These are phyloP conservation scores for Heliconius cydno DNA, from an alignment of 2,888 invertebrate genomes.

Conservation along the genomic window DNA sequence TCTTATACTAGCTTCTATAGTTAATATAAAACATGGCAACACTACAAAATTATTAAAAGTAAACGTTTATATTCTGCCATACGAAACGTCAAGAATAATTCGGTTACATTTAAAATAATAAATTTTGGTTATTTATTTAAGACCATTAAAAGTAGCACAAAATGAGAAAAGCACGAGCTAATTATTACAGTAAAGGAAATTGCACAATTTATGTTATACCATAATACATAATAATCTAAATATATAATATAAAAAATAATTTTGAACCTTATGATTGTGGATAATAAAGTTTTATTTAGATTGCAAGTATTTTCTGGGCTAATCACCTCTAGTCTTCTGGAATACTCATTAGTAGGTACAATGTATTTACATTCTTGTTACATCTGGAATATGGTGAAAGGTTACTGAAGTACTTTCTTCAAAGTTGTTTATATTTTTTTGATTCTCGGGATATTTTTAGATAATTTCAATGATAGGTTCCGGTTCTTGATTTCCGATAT, in stretches of 20 bases:
- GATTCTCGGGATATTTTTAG: background rate
- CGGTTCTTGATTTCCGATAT: background rate
- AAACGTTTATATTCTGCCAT: background rate
- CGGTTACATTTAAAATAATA: slow-evolving; percentile 21
- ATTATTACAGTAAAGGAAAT: slow-evolving; percentile 49
- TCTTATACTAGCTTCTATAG: background rate
- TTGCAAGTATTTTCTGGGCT: slow-evolving; percentile 34
- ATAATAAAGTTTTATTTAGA: slow-evolving; percentile 28
- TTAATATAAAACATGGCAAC: background rate
- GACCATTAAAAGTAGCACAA: slow-evolving; percentile 34
- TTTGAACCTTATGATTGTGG: slow-evolving; percentile 22
- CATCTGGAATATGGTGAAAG: slow-evolving; percentile 15
- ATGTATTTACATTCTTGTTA: slow-evolving; percentile 41
- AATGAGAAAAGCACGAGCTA: slow-evolving; percentile 44
- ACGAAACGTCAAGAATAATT: slow-evolving; percentile 8
- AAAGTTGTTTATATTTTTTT: background rate
- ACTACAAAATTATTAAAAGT: background rate
- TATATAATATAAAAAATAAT: slow-evolving; percentile 25
- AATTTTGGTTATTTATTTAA: slow-evolving; percentile 37
- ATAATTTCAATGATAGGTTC: background rate
- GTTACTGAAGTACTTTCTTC: background rate
- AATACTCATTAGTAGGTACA: slow-evolving; percentile 45
- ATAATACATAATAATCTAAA: slow-evolving; percentile 47
- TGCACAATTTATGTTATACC: slow-evolving; percentile 47
- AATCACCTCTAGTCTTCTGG: slow-evolving; percentile 45